Conservation (phyloP, 2,113 vertebrate species). For the Cephalopterus ornatus region DNA sequence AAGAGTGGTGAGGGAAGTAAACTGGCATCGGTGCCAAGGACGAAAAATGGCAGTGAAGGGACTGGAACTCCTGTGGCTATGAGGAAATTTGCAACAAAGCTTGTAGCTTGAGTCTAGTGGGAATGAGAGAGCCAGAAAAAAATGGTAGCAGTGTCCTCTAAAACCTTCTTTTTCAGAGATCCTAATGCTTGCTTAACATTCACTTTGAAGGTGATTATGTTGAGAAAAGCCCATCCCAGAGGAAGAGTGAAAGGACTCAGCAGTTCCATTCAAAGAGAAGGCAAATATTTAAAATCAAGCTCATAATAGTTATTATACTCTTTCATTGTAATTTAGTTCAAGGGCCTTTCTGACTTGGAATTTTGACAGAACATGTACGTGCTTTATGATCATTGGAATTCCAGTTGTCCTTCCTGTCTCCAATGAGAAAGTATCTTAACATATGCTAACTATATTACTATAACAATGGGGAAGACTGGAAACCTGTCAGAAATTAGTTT, state of each 20-base stretch:
- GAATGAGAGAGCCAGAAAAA: slow-evolving; percentile 5
- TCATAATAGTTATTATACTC: background rate
- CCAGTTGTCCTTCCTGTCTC: slow-evolving; percentile 54
- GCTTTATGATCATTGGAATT: slow-evolving; percentile 39
- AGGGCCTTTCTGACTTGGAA: slow-evolving; percentile 46
- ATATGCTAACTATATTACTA: slow-evolving; percentile 23
- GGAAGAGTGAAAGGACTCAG: background rate
- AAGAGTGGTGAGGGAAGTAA: background rate
- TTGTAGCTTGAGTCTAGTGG: background rate
- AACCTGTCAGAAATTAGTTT: slow-evolving; percentile 39
- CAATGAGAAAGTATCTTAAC: slow-evolving; percentile 11
- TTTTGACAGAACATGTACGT: slow-evolving; percentile 36
- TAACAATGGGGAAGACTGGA: slow-evolving; percentile 44
- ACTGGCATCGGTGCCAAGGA: background rate
- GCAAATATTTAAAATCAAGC: slow-evolving; percentile 36
- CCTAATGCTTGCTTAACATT: background rate
- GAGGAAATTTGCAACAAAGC: background rate
- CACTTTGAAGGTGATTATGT: slow-evolving; percentile 30
- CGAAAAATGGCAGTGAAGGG: background rate
- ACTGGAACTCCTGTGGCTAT: background rate
- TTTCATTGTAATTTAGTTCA: slow-evolving; percentile 29
- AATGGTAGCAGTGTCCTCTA: background rate
- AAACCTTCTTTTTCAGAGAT: background rate
- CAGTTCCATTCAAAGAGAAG: slow-evolving; percentile 8
- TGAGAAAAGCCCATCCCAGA: slow-evolving; percentile 8